Evolutionary conservation across 2,113 vertebrate species (phyloP).

Genomic region (Xenopus tropicalis): DNA sequence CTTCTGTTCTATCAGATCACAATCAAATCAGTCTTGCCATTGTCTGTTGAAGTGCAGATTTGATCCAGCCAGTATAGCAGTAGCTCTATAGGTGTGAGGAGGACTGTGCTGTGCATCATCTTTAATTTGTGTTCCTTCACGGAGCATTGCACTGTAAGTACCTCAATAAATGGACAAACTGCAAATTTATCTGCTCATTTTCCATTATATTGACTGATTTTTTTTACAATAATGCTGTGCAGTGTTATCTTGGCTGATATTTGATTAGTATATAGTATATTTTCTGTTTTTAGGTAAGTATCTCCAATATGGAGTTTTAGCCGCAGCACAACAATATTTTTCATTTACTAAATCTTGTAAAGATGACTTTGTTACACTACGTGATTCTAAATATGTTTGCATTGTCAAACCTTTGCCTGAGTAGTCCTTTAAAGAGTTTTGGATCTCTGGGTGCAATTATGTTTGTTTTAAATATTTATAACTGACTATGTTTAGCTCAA

Average conservation of each 20-base stretch:
- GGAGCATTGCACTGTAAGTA: constrained; percentile 97
- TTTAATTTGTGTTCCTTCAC: constrained; percentile 88
- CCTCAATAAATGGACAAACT: constrained; percentile 82
- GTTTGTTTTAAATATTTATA: too few species aligned
- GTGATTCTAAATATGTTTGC: too few species aligned
- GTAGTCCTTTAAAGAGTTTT: too few species aligned
- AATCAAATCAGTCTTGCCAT: constrained; percentile 79
- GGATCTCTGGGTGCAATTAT: too few species aligned
- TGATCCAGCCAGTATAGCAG: constrained; percentile 85
- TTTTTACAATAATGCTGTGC: constrained; percentile 79
- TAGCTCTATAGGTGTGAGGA: constrained; percentile 89
- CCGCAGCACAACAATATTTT: too few species aligned
- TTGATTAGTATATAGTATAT: constrained; percentile 46
- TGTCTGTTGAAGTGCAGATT: constrained; percentile 90
- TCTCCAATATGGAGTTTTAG: constrained; percentile 52
- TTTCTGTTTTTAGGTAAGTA: constrained; percentile 75
- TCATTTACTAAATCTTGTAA: too few species aligned
- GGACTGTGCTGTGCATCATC: constrained; percentile 89
- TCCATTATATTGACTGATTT: constrained; percentile 75
- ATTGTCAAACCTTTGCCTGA: too few species aligned
- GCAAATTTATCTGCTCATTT: constrained; percentile 78
- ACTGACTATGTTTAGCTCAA: too few species aligned
- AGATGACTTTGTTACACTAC: too few species aligned
- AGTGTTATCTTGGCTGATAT: constrained; percentile 57
- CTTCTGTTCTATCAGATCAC: constrained; percentile 69